Percentiles rank a stretch among this genome's conserved stretches.
These are phyloP conservation scores for Odontomachus brunneus DNA, from an alignment of 1,140 invertebrate genomes.

Conservation along the genomic window DNA sequence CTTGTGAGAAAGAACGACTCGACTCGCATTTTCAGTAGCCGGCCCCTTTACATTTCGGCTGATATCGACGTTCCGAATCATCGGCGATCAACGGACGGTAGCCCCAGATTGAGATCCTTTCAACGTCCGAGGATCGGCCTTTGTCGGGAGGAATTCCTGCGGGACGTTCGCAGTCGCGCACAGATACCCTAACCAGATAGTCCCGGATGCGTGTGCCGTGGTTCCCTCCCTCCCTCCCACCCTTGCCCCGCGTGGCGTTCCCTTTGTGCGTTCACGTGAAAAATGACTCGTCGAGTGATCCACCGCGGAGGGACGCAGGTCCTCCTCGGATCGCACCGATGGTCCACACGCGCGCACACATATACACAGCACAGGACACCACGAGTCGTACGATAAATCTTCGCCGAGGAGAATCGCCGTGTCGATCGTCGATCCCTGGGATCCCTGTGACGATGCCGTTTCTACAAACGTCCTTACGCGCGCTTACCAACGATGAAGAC, in stretches of 20 bases:
- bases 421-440: constrained; percentile 28
- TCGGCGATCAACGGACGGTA: constrained; percentile 35
- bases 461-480: constrained; percentile 43
- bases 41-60: not conserved
- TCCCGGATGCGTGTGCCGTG: constrained; percentile 57
- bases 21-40: constrained; percentile 8
- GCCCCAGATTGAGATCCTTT: constrained; percentile 36
- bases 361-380: constrained; percentile 22
- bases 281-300: constrained; percentile 73
- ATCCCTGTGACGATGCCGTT: constrained; percentile 53
- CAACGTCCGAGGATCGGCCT: constrained; percentile 51
- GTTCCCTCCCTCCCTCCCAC: constrained; percentile 1
- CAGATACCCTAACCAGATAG: constrained; percentile 65
- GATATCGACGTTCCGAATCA: constrained; percentile 47
- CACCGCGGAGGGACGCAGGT: constrained; percentile 51
- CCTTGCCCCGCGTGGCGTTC: constrained; percentile 26
- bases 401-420: constrained; percentile 14
- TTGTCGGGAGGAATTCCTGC: constrained; percentile 58
- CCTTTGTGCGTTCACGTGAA: constrained; percentile 74
- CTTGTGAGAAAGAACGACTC: not conserved
- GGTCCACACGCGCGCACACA: too few species aligned
- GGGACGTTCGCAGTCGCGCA: constrained; percentile 45
- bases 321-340: not conserved
- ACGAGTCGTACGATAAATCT: constrained; percentile 68
- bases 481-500: constrained; percentile 12